Base-by-base conservation (phyloP, 2,797 vertebrate genomes). In the Anableps anableps region DNA sequence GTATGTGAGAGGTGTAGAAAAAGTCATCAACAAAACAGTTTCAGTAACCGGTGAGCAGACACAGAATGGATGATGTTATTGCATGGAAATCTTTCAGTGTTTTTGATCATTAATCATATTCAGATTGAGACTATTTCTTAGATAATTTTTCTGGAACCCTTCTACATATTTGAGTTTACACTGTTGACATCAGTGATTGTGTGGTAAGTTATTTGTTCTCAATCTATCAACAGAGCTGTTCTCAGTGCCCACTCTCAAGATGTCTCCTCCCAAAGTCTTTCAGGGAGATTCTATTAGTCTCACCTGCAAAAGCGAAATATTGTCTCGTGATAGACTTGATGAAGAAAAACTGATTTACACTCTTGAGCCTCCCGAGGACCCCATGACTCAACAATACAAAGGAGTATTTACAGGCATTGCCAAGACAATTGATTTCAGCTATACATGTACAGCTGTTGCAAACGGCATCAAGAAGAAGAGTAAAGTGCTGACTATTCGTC, bases 181-280 rank as follows among this genome's bases (percentile, higher is more conserved):
- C 7, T 19, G 23, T n/a, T n/a, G 21, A 53, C 21, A 5, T 68
- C 19, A 70, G 13, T 6, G 17, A 10, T 26, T 26, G 78, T 36
- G 47, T 5, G 2, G 29, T 82, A 10, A 85, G 16, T 64, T 26
- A 1, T 82, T 29, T 62, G 29, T 6, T 83, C 74, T 16, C 4
- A n/a, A 60, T 73, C 70, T 53, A 0, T 78, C 83, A 83, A 73
- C 92, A 96, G 96, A 96, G 81, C 88, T 96, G 51, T 96, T 96
- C 81, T 96, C 95, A 1, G 70, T 23, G 13, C 96, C 96, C 16
- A 88, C 76, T 0, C 85, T 96, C 82, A 91, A 55, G 43, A 79
- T 93, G 80, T 77, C 55, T 19, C 93, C 94, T 0, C 3, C 11
- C 0, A 88, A 94, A 58, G 92, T 96, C 68, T 96, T 96, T 81